Base-by-base conservation (phyloP, 2,888 invertebrate species). In the Caenorhabditis afra region DNA sequence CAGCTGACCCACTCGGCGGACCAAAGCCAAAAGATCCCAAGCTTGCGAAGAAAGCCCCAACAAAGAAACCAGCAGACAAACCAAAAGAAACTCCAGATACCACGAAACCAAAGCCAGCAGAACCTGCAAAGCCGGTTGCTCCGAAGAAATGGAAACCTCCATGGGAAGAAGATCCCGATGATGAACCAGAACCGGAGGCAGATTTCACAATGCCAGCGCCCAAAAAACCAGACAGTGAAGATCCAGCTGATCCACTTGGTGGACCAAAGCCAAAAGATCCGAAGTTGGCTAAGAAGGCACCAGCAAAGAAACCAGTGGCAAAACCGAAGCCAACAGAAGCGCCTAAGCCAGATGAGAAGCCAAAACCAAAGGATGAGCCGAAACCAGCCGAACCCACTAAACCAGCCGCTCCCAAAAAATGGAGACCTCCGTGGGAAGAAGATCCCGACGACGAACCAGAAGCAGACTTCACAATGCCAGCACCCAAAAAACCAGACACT, bases 151-250 rank as follows among this genome's bases (percentile, higher is more conserved):
- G 35, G 57, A 59, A 58, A 16, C 71, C 71, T 7, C 71, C 71
- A 71, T 71, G 74, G 58, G 59, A 77, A 50, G 78, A 82, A 12
- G 67, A 66, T 44, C 66, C 75, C 16, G 59, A 41, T 18, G 55
- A 66, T n/a, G 78, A 76, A 12, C 79, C 80, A 14, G 81, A 84
- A 20, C 81, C 80, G 0, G 84, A 83, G 53, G 75, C 79, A 0
- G 81, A 84, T 49, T 77, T 70, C 53, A 77, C 76, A 8, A 58
- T 77, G 39, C 76, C 76, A 2, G 76, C 76, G 5, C 76, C 77
- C 0, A 59, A 59, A 18, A 82, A 81, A 29, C 75, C 66, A 16
- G 81, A 68, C n/a, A 20, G 73, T 1, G 77, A 68, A 52, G 68
- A 68, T 45, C 68, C 77, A n/a, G 73, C 73, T 12, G 70, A 76